phyloP scores from a whole-genome alignment of 2,888 invertebrate species.

The Cabera pusaria region DNA sequence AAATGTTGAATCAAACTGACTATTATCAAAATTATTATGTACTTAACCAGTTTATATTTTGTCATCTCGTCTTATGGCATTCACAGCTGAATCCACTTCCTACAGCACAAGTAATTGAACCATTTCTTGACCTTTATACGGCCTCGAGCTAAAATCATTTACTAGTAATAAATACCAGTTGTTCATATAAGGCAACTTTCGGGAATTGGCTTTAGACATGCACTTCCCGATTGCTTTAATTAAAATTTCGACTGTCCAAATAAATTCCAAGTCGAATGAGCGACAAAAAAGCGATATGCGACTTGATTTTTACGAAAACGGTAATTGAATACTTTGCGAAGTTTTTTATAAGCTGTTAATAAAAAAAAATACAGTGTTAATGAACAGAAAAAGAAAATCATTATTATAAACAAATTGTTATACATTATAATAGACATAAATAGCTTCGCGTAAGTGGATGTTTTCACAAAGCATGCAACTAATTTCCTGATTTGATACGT shows the following conservation, averaged over 20 bases:
- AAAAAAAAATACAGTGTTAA: no score
- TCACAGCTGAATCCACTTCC: constrained; percentile 27
- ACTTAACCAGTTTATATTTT: constrained; percentile 3
- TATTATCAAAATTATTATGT: no score
- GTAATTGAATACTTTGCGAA: no score
- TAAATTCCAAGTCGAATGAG: no score
- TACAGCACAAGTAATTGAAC: constrained; percentile 35
- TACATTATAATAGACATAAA: no score
- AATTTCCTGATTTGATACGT: no score
- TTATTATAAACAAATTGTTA: no score
- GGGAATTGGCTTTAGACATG: constrained; percentile 34
- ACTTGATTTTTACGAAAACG: constrained; percentile 2
- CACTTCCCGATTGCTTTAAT: constrained; percentile 42
- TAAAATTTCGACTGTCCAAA: constrained; percentile 24
- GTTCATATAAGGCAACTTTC: constrained; percentile 20
- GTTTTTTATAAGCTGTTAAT: no score
- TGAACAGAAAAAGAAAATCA: no score
- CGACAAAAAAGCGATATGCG: constrained; percentile 1
- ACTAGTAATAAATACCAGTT: constrained; percentile 26
- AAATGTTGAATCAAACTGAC: neutral
- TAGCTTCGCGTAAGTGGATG: no score
- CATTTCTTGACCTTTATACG: constrained; percentile 37
- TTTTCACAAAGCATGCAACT: no score
- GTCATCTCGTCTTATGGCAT: constrained; percentile 22
- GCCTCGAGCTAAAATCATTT: constrained; percentile 37